Conservation (phyloP, 2,797 vertebrate genomes). For the Hirundo rustica region DNA sequence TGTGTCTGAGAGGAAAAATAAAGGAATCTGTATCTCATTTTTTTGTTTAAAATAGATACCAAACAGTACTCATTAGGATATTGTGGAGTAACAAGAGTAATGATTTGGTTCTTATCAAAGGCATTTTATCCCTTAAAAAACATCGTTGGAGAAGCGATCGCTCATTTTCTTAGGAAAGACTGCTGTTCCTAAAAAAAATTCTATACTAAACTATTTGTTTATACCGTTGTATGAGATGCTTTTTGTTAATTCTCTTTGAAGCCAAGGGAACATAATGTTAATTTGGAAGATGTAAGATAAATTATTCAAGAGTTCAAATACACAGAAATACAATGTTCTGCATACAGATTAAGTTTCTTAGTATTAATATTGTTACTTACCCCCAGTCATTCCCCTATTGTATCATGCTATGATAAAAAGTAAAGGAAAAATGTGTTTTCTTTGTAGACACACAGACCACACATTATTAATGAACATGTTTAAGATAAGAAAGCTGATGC, state of each 20-base stretch:
- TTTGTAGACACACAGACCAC: background rate
- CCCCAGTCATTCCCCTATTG: background rate
- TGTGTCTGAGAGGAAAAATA: background rate
- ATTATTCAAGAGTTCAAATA: background rate
- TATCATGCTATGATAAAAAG: background rate
- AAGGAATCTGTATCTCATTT: background rate
- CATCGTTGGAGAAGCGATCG: background rate
- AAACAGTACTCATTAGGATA: background rate
- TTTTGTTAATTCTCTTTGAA: background rate
- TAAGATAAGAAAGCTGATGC: background rate
- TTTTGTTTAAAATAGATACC: background rate
- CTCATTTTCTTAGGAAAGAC: background rate
- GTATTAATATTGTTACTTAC: background rate
- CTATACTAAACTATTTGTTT: background rate
- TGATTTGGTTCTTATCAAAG: background rate
- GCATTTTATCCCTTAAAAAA: background rate
- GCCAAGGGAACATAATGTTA: background rate
- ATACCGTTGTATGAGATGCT: background rate
- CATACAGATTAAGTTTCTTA: background rate
- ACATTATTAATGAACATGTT: background rate
- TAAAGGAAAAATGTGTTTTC: background rate
- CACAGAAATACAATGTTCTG: background rate
- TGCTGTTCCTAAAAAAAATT: background rate
- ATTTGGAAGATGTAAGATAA: background rate
- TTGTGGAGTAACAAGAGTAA: background rate